Base-by-base conservation (phyloP, 2,888 invertebrate species). In the Conistra vaccinii region DNA sequence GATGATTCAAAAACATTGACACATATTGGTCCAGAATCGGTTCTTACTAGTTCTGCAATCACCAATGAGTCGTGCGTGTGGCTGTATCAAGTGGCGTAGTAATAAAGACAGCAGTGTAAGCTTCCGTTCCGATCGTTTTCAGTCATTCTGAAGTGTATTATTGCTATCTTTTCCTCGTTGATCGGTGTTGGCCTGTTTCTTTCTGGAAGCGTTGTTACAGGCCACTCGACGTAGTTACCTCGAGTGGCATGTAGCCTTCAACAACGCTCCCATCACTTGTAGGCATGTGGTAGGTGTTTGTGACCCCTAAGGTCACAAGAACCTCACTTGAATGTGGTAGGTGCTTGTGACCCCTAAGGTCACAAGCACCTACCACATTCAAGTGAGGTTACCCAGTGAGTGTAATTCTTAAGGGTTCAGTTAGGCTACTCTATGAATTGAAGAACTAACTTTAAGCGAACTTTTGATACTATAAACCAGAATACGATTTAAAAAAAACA, bases 1-100 rank as follows among this genome's bases (percentile, higher is more conserved):
- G 88, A 91, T 94, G 94, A 94, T 93, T 94, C 93, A 93, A 93
- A 91, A 92, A 89, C 92, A 92, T 93, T 92, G 90, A 87, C 87
- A 89, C 87, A 76, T 86, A 90, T 89, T 88, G 87, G 86, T 77
- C 80, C 87, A 76, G 76, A 74, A 85, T 90, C 86, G 84, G 90
- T 89, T 90, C 61, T 48, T 71, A 87, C 90, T 81, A 81, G 88
- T 87, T 86, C 53, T 23, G 63, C 55, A 76, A 73, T 74, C 53
- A 71, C 63, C 72, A 70, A 69, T 62, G 74, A 77, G 39, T 69
- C 61, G 72, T 57, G 48, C n/a, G 48, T 17, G 57, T 29, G 32
- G 23, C 39, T 45, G 39, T 75, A 69, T 70, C 58, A 62, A 69
- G 26, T 68, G 63, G 53, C 65, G 57, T 68, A 70, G 35, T 71